These are phyloP conservation scores for Lochmaea crataegi DNA, from an alignment of 2,888 invertebrate species.

Conservation along the genomic window DNA sequence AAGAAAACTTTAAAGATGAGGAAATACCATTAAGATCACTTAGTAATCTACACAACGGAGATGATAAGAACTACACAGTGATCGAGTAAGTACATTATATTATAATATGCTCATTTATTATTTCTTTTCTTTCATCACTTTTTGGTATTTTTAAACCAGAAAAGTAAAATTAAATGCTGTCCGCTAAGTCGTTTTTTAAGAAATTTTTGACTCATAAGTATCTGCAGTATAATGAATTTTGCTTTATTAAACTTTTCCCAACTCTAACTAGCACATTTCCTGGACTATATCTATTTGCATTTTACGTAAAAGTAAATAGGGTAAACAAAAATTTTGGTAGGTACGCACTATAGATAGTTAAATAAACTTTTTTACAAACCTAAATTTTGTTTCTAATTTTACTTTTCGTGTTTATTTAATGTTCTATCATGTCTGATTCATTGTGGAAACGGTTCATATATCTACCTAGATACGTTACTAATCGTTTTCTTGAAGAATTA, in stretches of 20 bases:
- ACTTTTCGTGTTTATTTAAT: not conserved
- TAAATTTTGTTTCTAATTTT: not conserved
- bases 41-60: slow-evolving; percentile 73
- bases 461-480: not conserved
- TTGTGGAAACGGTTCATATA: not conserved
- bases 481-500: not conserved
- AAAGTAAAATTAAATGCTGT: not conserved
- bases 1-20: slow-evolving; percentile 65
- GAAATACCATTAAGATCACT: slow-evolving; percentile 85
- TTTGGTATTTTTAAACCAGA: not conserved
- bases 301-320: too few relatives aligned
- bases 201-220: too few relatives aligned
- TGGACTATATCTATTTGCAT: too few relatives aligned
- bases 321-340: too few relatives aligned
- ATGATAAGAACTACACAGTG: slow-evolving; percentile 77
- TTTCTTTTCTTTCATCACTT: not conserved
- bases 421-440: not conserved
- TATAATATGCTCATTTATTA: slow-evolving; percentile 2
- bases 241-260: too few relatives aligned
- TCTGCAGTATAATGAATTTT: too few relatives aligned
- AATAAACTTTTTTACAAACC: too few relatives aligned
- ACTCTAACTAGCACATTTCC: too few relatives aligned
- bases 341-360: too few relatives aligned
- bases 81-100: slow-evolving; percentile 72
- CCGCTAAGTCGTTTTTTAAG: too few relatives aligned